Evolutionary conservation across 2,797 vertebrate genomes (phyloP), one percentile per base, ranked within the genome.

Genomic region (Coregonus suidteri): DNA sequence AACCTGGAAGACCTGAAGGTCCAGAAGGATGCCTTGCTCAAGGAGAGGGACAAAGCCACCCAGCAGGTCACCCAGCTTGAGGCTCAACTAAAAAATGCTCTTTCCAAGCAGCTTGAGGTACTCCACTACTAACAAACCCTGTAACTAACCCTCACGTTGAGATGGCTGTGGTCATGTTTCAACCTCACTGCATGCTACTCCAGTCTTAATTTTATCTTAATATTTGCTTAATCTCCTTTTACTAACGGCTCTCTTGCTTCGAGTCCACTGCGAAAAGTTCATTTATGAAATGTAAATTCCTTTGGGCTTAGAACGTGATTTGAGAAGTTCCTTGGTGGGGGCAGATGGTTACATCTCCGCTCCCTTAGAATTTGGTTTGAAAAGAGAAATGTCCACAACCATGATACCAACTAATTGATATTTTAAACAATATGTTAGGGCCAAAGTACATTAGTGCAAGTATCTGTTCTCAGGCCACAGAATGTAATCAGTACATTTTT

Each of bases 71-170:
- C 88, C 82, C 94, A 95, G 91, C 93, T 93, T 81, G 90, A 96
- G 90, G 90, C 86, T 82, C 95, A 96, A 83, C 97, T 96, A 83
- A 93, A 94, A 84, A 92, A 94, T 88, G 94, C 94, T 80, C 92
- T 97, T 94, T 95, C 93, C 83, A 93, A 96, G 89, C 95, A 96
- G 90, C 91, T 89, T 81, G 95, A 96, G 94, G 95, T 96, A 94
- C 92, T 89, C 82, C 64, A 84, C 81, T 86, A 88, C 92, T 96
- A 95, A 95, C 89, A 82, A 85, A 80, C 85, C 88, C 84, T 82
- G 86, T 84, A 86, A 92, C 91, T 92, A 88, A 93, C 85, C 52
- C 77, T 78, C 78, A 76, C 52, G 52, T 75, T 91, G 88, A 67
- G 87, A 20, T 47, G 81, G 84, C 81, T 91, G 75, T 95, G 88